These are phyloP conservation scores for Malthinus flaveolus DNA, from an alignment of 2,888 invertebrate species.

Conservation along the genomic window DNA sequence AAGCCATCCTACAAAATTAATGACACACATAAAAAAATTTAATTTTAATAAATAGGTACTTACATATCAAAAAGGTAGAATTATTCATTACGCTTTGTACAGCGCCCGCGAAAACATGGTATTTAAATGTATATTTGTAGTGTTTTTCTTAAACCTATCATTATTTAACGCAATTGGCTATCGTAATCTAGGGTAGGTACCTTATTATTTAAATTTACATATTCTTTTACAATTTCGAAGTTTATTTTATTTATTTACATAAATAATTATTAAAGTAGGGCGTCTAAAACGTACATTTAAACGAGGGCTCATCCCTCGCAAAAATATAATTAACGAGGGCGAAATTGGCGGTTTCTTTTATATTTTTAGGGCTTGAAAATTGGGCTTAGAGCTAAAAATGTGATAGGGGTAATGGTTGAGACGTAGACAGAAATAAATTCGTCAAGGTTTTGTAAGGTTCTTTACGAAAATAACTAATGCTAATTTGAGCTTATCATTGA, in stretches of 20 bases:
- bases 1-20: conserved; percentile 14
- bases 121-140: conserved; percentile 5
- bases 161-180: not conserved
- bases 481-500: too few relatives aligned
- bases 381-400: too few relatives aligned
- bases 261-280: not conserved
- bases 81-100: conserved; percentile 17
- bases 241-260: not conserved
- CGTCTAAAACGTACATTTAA: too few relatives aligned
- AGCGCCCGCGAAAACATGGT: conserved; percentile 15
- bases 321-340: too few relatives aligned
- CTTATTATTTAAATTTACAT: not conserved
- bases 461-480: too few relatives aligned
- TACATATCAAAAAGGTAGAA: conserved; percentile 13
- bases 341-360: too few relatives aligned
- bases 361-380: too few relatives aligned
- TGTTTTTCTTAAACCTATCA: conserved; percentile 5
- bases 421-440: too few relatives aligned
- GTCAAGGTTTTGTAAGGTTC: too few relatives aligned
- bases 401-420: too few relatives aligned
- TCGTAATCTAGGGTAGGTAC: not conserved
- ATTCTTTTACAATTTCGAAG: not conserved
- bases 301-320: too few relatives aligned
- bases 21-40: conserved; percentile 6
- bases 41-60: conserved; percentile 11